Conservation (phyloP, 1,140 invertebrate species). For the Nasonia vitripennis region DNA sequence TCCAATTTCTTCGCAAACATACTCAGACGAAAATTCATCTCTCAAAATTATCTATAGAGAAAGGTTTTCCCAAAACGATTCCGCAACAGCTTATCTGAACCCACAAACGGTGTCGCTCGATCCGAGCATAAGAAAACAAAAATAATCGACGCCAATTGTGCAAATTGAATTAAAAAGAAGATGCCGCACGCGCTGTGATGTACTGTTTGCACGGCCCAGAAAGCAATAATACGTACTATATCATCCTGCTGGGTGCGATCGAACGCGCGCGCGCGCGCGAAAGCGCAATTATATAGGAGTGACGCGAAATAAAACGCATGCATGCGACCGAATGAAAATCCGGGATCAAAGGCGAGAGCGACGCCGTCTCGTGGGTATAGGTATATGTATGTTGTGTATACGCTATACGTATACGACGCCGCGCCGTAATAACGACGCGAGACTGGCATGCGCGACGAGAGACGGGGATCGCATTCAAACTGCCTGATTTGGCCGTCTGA, state of each 20-base stretch:
- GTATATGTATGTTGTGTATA: no score
- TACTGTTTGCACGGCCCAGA: not conserved
- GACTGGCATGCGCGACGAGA: not conserved
- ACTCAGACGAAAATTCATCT: no score
- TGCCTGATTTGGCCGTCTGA: not conserved
- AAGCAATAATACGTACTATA: not conserved
- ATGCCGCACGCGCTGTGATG: not conserved
- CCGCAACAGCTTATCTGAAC: no score
- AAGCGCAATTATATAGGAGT: not conserved
- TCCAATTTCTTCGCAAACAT: no score
- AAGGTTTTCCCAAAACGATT: no score
- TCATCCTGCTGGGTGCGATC: no score
- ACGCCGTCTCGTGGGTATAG: no score
- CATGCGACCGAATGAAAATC: slow-evolving; percentile 28
- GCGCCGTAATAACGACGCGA: not conserved
- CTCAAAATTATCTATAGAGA: no score
- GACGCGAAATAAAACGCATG: slow-evolving; percentile 18
- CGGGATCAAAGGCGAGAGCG: slow-evolving; percentile 37
- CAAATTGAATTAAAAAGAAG: not conserved
- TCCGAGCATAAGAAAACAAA: no score
- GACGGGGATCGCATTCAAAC: slow-evolving; percentile 9
- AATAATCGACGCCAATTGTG: not conserved
- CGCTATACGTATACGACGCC: not conserved
- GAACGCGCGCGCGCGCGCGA: not conserved
- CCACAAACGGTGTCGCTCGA: no score